A percentile compares a stretch with the other conserved stretches of the same genome.
phyloP scores from a whole-genome alignment of 2,888 invertebrate species.

The Drosophila pullipes region DNA sequence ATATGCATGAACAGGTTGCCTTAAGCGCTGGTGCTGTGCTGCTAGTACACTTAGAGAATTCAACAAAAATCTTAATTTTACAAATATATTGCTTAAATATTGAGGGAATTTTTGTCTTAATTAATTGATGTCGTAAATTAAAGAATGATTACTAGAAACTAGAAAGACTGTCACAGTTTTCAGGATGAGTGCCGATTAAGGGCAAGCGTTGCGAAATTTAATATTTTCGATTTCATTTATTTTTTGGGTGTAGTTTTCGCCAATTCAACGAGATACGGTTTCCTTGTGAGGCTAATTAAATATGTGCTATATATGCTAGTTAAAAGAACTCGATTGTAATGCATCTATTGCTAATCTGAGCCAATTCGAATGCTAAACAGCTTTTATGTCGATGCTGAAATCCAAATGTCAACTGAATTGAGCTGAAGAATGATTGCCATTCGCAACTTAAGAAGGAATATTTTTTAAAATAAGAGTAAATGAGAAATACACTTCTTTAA shows the following conservation, averaged over 20 bases:
- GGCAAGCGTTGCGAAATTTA: neutral
- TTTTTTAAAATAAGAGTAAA: neutral
- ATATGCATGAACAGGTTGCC: slow-evolving; percentile 63
- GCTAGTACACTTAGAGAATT: neutral
- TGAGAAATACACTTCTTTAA: neutral
- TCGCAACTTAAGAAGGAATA: neutral
- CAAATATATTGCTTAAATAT: neutral
- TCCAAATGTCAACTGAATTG: neutral
- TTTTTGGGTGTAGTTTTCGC: neutral
- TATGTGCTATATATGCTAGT: neutral
- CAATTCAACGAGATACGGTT: slow-evolving; percentile 2
- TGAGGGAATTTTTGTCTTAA: neutral
- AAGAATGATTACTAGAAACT: neutral
- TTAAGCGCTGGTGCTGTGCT: neutral
- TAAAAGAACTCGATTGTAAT: neutral
- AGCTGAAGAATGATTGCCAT: neutral
- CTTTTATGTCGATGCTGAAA: neutral
- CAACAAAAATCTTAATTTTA: rapidly evolving
- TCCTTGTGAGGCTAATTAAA: slow-evolving; percentile 23
- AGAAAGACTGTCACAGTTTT: neutral
- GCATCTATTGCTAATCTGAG: neutral
- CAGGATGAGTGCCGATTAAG: no score
- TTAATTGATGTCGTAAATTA: neutral
- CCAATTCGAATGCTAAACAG: neutral
- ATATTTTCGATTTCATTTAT: neutral